phyloP scores from a whole-genome alignment of 2,113 vertebrate species.

The Lichenostomus cassidix region DNA sequence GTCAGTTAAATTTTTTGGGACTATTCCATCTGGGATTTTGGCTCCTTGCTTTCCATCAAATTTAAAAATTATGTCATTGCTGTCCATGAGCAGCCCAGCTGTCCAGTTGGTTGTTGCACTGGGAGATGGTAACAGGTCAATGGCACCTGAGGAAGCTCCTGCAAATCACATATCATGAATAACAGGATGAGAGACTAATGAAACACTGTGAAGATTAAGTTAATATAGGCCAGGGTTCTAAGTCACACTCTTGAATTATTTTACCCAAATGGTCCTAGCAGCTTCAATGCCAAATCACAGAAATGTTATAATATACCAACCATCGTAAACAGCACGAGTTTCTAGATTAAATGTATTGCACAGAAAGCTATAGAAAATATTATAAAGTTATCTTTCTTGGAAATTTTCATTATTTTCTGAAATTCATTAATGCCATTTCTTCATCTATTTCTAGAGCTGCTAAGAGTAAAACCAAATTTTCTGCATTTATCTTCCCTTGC shows the following conservation, averaged over 20 bases:
- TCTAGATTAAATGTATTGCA: neutral
- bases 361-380: neutral
- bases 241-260: neutral
- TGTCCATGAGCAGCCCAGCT: conserved; percentile 85
- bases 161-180: neutral
- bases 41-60: conserved; percentile 95
- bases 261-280: neutral
- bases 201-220: neutral
- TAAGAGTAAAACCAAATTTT: neutral
- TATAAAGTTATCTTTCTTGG: neutral
- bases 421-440: neutral
- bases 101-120: conserved; percentile 90
- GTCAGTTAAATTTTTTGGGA: conserved; percentile 93
- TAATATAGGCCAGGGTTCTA: neutral
- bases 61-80: conserved; percentile 88
- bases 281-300: neutral
- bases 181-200: neutral
- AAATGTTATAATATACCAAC: neutral
- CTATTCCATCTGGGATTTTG: conserved; percentile 92
- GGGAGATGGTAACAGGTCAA: conserved; percentile 90
- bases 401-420: neutral
- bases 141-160: conserved; percentile 95
- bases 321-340: neutral
- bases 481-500: neutral
- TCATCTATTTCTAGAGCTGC: neutral